phyloP scores from a whole-genome alignment of 2,113 vertebrate genomes.

The Dicrurus megarhynchus region DNA sequence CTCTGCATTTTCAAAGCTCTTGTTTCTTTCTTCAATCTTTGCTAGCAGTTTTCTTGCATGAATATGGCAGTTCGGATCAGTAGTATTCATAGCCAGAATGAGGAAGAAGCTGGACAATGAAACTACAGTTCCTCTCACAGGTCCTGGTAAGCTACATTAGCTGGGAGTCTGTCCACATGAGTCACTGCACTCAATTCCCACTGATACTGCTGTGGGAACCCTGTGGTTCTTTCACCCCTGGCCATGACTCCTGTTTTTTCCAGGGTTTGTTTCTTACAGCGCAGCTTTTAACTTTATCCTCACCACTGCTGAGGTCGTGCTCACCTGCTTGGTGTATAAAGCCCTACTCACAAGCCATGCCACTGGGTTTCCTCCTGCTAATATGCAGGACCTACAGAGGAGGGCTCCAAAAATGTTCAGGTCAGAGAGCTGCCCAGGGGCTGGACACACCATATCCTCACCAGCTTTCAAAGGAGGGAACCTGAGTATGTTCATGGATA shows the following conservation, averaged over 20 bases:
- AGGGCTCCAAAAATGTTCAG: neutral
- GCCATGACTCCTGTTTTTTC: neutral
- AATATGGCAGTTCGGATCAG: neutral
- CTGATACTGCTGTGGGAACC: neutral
- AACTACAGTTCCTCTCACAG: neutral
- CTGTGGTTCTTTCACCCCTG: neutral
- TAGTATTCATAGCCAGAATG: neutral
- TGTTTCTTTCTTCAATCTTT: neutral
- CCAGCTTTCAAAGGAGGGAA: neutral
- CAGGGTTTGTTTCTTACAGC: neutral
- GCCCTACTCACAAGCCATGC: fast-evolving
- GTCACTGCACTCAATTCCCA: neutral
- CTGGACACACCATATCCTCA: neutral
- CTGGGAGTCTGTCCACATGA: neutral
- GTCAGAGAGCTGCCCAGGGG: neutral
- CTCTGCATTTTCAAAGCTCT: neutral
- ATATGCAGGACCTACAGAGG: neutral
- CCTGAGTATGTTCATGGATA: fast-evolving
- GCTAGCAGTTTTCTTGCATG: neutral
- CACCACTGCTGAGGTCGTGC: neutral
- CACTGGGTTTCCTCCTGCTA: fast-evolving
- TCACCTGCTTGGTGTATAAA: neutral
- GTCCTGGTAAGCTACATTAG: neutral
- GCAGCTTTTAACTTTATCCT: neutral
- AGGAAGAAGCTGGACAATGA: neutral